Evolutionary conservation across 1,140 invertebrate species (phyloP).

Genomic region (Stratiolaelaps scimitus): DNA sequence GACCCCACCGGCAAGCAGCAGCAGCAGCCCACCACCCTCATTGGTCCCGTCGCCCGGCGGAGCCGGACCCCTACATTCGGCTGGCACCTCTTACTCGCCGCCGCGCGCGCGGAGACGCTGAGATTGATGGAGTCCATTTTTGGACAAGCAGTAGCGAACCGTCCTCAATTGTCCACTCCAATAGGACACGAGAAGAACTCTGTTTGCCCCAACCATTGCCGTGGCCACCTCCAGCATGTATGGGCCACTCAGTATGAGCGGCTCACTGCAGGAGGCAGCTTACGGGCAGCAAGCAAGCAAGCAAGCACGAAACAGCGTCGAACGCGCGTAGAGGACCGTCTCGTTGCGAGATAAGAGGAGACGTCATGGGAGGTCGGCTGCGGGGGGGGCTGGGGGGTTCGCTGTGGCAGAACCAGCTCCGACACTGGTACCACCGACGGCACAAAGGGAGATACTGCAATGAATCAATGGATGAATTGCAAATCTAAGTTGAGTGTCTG

Average conservation of each 20-base stretch:
- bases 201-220: no score
- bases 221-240: no score
- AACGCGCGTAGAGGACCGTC: neutral
- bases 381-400: no score
- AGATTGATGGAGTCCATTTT: constrained; percentile 29
- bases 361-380: no score
- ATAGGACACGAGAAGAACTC: no score
- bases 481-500: constrained; percentile 10
- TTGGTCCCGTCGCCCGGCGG: neutral
- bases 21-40: neutral
- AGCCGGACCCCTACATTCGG: neutral
- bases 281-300: constrained; percentile 2
- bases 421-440: no score
- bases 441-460: no score
- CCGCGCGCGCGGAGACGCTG: neutral
- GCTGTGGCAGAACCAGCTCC: no score
- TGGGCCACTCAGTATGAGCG: no score
- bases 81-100: neutral
- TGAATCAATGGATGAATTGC: constrained; percentile 9
- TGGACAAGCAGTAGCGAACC: constrained; percentile 3
- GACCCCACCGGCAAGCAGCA: no score
- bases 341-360: no score
- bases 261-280: neutral
- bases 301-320: neutral
- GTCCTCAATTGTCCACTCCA: no score